Evolutionary conservation across 2,888 invertebrate species (phyloP), one percentile per base, ranked within the genome.

Genomic region (Neoitamus cyanurus): DNA sequence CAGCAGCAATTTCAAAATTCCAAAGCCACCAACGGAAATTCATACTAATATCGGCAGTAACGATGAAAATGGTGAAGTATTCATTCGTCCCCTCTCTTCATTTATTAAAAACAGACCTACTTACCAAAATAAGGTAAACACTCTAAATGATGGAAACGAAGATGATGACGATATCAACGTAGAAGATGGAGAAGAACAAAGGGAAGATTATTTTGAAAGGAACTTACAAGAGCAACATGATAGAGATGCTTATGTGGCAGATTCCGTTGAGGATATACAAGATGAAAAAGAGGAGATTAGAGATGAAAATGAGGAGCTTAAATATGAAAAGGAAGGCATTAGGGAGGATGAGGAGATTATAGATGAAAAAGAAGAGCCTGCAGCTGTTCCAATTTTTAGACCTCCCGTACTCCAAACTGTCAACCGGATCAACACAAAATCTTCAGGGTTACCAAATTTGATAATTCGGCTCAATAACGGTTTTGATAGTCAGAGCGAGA

Each of bases 401-500:
- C 58, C 58, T 58, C 58, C 58, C 15, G 58, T 58, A 15, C 15
- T 20, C 7, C 58, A 58, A 25, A 58, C 9, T 2, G 9, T 58
- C 58, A 58, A 58, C 25, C 20, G 9, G 7, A 20, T 9, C 7
- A 58, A 58, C 7, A 20, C 58, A 6, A 83, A 83, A 83, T 15
- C 70, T 72, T n/a, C 78, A 20, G 31, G 31, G 15, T 15, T 72
- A 15, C 83, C 83, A 70, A 83, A 83, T 46, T 46, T 83, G 1
- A 34, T 72, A 34, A 84, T 86, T 42, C 84, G 84, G 5, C 46
- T 85, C 6, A 85, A 85, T 58, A 83, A 85, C 25, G 85, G 84
- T 13, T 85, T 85, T 30, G 85, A 86, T 85, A 87, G 86, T 82
- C 72, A 85, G 42, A 86, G 86, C 85, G 86, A 87, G 46, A 85